These are phyloP conservation scores for Apogon hyalosoma DNA, from an alignment of 2,797 vertebrate genomes.

Conservation along the genomic window DNA sequence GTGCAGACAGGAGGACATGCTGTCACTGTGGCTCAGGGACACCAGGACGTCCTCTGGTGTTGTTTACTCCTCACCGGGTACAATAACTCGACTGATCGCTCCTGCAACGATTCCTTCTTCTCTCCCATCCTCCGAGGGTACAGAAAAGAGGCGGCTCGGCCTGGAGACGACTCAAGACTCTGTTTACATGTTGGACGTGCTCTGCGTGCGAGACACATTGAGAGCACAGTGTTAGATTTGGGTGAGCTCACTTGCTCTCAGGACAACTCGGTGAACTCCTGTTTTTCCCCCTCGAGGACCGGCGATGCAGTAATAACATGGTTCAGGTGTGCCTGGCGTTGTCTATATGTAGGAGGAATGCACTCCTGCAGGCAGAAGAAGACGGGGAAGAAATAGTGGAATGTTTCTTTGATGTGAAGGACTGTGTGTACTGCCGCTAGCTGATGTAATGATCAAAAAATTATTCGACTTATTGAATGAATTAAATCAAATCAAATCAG, in stretches of 20 bases:
- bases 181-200: constrained; percentile 29
- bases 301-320: constrained; percentile 52
- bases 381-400: constrained; percentile 28
- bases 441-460: not conserved
- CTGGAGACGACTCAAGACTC: constrained; percentile 30
- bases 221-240: constrained; percentile 23
- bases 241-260: constrained; percentile 39
- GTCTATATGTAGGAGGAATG: constrained; percentile 62
- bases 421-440: constrained; percentile 15
- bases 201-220: constrained; percentile 17
- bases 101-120: not conserved
- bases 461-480: no score
- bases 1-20: constrained; percentile 67
- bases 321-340: constrained; percentile 65
- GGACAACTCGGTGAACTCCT: constrained; percentile 44
- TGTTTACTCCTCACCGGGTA: constrained; percentile 69
- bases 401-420: constrained; percentile 44
- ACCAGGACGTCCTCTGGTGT: constrained; percentile 67
- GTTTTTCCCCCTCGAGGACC: constrained; percentile 30
- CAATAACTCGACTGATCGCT: constrained; percentile 50
- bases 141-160: constrained; percentile 16
- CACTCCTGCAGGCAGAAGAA: constrained; percentile 53
- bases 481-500: no score
- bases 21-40: constrained; percentile 61
- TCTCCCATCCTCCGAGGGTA: not conserved